Evolutionary conservation across 2,888 invertebrate genomes (phyloP), one percentile per base, ranked within the genome.

Genomic region (Corbicula japonica): DNA sequence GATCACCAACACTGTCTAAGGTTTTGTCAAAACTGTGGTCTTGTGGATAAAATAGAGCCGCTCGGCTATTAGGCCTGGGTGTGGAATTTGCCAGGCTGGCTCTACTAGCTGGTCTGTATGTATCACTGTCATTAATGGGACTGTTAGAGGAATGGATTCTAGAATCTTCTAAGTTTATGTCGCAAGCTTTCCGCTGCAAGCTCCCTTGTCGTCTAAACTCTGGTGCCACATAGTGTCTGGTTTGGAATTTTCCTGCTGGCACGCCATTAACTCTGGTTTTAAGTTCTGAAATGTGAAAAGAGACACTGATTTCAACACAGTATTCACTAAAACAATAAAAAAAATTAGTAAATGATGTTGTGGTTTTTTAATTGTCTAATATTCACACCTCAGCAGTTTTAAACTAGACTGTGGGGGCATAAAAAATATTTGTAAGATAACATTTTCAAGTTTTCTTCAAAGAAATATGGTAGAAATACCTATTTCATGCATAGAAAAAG

Each of bases 151-250:
- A 79, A 62, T 76, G 79, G 38, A 83, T 74, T 30, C 54, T 70
- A 26, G 61, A 50, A 58, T 79, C 74, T 48, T 79, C 83, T 68
- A 76, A 76, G 54, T 79, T 79, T 50, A 83, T 76, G 65, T 79
- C 70, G 52, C 83, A 83, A 8, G 83, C 83, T 74, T 79, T 78
- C 10, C 83, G 73, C 52, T 83, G 83, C 4, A 83, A 63, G 34
- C 78, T 78, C 2, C 83, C 83, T 48, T 83, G 76, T 21, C 78
- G 69, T 32, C 83, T 65, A 71, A 76, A 83, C 46, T 83, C 83
- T 32, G 83, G 83, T 26, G 83, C 83, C 28, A 83, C 83, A 61
- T 83, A 83, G 54, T 83, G 83, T 26, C 73, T 76, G 2, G 83
- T 83, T 34, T 83, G 76, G 41, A 83, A 70, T 54, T 79, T 83